phyloP scores from a whole-genome alignment of 2,113 vertebrate species.

The Telmatochromis sp. region DNA sequence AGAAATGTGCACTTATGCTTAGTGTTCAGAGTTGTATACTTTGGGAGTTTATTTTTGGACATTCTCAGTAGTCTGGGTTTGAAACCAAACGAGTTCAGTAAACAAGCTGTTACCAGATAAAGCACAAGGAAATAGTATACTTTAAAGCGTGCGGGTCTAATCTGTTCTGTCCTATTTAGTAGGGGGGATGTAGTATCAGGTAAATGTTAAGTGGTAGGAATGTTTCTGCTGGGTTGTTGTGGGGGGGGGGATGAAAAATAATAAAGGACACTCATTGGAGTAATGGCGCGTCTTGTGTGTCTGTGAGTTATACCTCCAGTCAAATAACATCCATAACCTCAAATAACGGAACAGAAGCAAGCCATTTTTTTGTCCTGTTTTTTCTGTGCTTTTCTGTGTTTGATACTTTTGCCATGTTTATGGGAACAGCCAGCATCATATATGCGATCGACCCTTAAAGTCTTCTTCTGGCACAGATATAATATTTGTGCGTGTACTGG shows the following conservation, averaged over 20 bases:
- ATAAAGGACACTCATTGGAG: not conserved
- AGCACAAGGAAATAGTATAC: not conserved
- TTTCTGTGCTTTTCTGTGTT: not conserved
- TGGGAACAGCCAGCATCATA: not conserved
- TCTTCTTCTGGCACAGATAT: not conserved
- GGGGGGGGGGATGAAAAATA: not conserved
- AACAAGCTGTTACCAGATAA: not conserved
- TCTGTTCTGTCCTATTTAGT: not conserved
- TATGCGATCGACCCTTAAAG: not conserved
- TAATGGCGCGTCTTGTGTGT: accelerated
- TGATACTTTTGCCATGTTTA: not conserved
- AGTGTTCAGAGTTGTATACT: not conserved
- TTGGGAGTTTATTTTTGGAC: not conserved
- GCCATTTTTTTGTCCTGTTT: not conserved
- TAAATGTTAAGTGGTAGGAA: accelerated
- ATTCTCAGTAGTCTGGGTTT: accelerated
- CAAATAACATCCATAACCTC: not conserved
- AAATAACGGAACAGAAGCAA: not conserved
- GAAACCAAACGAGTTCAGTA: not conserved
- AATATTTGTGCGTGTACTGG: not conserved
- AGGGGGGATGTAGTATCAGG: not conserved
- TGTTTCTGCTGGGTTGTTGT: not conserved
- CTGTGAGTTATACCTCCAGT: not conserved
- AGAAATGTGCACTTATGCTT: not conserved
- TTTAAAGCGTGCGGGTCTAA: accelerated